phyloP scores from a whole-genome alignment of 2,888 invertebrate species.

The Lampropteryx suffumata region DNA sequence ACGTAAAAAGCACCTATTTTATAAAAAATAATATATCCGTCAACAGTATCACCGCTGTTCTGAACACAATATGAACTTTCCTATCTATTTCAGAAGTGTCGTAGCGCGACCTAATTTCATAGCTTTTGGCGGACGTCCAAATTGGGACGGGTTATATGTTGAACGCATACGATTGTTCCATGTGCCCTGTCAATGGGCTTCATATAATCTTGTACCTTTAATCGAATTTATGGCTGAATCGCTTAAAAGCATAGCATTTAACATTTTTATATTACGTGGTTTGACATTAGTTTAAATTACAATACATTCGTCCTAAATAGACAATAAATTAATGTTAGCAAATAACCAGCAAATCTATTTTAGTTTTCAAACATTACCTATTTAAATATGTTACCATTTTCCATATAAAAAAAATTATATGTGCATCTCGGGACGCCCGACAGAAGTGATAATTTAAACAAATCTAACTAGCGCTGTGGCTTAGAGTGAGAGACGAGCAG shows the following conservation, averaged over 20 bases:
- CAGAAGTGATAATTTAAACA: too few species aligned
- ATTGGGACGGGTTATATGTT: constrained; percentile 55
- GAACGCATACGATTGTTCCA: constrained; percentile 46
- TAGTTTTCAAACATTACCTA: too few species aligned
- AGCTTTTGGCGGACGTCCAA: constrained; percentile 64
- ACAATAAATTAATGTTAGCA: too few species aligned
- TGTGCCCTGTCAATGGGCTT: constrained; percentile 21
- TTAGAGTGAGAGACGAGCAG: too few species aligned
- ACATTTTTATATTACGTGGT: constrained; percentile 3
- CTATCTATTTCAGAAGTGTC: constrained; percentile 62
- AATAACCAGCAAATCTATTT: too few species aligned
- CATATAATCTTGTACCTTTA: constrained; percentile 17
- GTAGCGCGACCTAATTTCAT: constrained; percentile 57
- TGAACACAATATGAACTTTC: constrained; percentile 53
- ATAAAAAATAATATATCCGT: constrained; percentile 1
- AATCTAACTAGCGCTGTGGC: too few species aligned
- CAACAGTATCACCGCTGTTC: constrained; percentile 15
- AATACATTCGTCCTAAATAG: too few species aligned
- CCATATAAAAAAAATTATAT: too few species aligned
- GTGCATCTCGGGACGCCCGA: too few species aligned
- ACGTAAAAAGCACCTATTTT: too few species aligned
- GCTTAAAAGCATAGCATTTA: constrained; percentile 14
- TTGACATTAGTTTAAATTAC: too few species aligned
- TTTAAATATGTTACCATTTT: too few species aligned
- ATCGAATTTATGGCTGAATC: constrained; percentile 19